Evolutionary conservation across 2,113 vertebrate genomes (phyloP).

Genomic region (Vanacampus margaritifer): DNA sequence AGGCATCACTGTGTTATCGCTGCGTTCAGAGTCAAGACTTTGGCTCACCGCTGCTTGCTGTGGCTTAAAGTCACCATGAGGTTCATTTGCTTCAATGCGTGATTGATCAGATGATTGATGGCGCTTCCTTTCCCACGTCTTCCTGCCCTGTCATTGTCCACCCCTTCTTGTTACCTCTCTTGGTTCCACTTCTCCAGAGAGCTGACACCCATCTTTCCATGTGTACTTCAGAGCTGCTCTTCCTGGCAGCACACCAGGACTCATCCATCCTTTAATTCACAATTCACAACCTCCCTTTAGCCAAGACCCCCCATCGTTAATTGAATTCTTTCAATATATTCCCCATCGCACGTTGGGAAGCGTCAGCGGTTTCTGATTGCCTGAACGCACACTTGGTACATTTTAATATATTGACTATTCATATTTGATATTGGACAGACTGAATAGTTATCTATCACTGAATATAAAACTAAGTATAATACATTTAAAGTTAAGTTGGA

Average conservation of each 20-base stretch:
- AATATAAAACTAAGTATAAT: not conserved
- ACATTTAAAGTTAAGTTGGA: no score
- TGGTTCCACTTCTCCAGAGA: not conserved
- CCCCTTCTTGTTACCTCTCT: not conserved
- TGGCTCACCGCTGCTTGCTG: constrained; percentile 15
- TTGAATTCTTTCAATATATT: constrained; percentile 5
- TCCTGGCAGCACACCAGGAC: not conserved
- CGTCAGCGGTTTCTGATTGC: not conserved
- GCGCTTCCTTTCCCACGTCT: no score
- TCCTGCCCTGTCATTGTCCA: not conserved
- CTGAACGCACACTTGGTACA: not conserved
- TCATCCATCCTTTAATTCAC: constrained; percentile 10
- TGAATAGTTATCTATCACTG: not conserved
- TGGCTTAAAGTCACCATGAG: constrained; percentile 2
- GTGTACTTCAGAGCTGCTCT: not conserved
- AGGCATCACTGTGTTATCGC: no score
- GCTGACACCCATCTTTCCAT: not conserved
- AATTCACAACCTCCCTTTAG: not conserved
- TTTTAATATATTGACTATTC: constrained; percentile 9
- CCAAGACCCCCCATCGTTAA: constrained; percentile 1
- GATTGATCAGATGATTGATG: constrained; percentile 33
- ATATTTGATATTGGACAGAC: not conserved
- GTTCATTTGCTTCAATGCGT: constrained; percentile 28
- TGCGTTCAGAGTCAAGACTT: not conserved
- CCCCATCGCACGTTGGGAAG: not conserved